phyloP scores from a whole-genome alignment of 2,113 vertebrate genomes.

The Lamprotornis superbus region DNA sequence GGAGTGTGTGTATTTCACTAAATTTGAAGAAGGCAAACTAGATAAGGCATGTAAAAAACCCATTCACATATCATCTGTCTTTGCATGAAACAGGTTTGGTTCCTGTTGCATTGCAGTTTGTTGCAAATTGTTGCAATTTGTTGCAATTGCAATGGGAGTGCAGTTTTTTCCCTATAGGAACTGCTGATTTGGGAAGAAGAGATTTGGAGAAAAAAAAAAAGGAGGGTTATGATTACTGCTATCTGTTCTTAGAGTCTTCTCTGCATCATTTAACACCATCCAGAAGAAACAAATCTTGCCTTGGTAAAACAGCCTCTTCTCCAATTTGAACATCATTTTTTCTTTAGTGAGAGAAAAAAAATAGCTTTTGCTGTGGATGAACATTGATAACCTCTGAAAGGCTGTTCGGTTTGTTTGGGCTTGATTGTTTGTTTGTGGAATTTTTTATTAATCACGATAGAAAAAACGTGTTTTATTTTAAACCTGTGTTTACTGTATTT shows the following conservation, averaged over 20 bases:
- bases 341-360: background rate
- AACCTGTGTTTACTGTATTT: background rate
- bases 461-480: background rate
- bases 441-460: background rate
- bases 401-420: background rate
- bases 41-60: background rate
- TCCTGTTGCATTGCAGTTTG: background rate
- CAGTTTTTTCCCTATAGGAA: background rate
- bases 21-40: background rate
- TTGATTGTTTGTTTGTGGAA: background rate
- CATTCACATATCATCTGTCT: background rate
- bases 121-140: too few relatives aligned
- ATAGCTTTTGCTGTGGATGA: background rate
- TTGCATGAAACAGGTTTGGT: background rate
- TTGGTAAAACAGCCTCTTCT: background rate
- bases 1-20: background rate
- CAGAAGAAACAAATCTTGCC: background rate
- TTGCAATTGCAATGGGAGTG: background rate
- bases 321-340: background rate
- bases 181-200: background rate
- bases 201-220: background rate
- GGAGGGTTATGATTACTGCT: background rate
- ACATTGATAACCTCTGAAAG: background rate
- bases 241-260: background rate
- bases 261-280: background rate